Base-by-base conservation (phyloP, 2,113 vertebrate genomes). In the Halichoeres trimaculatus region DNA sequence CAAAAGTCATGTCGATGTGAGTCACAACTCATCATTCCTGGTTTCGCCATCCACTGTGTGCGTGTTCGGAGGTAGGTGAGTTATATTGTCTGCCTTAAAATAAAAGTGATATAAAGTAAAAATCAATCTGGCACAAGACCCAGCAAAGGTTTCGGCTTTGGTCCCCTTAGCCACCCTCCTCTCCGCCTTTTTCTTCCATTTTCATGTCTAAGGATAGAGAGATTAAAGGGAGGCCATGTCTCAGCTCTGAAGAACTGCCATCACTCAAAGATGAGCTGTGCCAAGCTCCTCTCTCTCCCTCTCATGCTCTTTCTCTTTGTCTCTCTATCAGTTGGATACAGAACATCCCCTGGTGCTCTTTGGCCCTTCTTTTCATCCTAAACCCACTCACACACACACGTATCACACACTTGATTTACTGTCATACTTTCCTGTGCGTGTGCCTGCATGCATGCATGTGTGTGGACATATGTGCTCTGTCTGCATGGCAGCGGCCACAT, bases 221-320 rank as follows among this genome's bases (percentile, higher is more conserved):
- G 86, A 93, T 90, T 86, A 91, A 90, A 91, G 85, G 52, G 43
- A 87, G 70, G 60, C 74, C 67, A 50, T 70, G 84, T 91, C 86
- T 84, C 78, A 84, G 66, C 74, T 54, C 83, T 70, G 66, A 81
- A 74, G 76, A 85, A 75, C 58, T 74, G 68, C 87, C 85, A 89
- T 91, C 80, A 83, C 47, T 90, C 88, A 92, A 73, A 85, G 76
- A 83, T 36, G 71, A 80, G 70, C 78, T 26, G 74, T 84, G 84
- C 85, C 88, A 89, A 89, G 86, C 89, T 70, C 55, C 63, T 62
- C 67, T 81, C 56, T 83, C 77, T 60, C 30, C 6, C 52, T 80
- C 77, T 76, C 57, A 48, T 51, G 53, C 40, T 67, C 53, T 68
- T 17, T 50, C 24, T 80, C 66, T 70, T 55, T 48, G 35, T 76